phyloP scores from a whole-genome alignment of 2,113 vertebrate species.

The Pelusios castaneus region DNA sequence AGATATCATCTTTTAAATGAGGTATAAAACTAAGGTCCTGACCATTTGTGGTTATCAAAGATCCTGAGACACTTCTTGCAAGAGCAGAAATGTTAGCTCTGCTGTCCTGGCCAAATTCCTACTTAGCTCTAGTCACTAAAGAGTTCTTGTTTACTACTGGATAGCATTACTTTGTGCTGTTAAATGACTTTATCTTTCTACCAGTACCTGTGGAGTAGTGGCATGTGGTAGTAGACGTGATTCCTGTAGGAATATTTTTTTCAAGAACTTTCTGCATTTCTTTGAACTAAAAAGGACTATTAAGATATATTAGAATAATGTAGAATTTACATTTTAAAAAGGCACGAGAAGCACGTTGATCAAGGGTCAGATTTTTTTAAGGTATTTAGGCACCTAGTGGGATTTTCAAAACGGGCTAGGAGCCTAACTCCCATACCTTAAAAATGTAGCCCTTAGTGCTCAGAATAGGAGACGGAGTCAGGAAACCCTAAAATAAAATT shows the following conservation, averaged over 20 bases:
- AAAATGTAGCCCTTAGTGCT: neutral
- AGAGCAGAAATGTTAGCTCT: neutral
- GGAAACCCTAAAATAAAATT: neutral
- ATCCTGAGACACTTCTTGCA: neutral
- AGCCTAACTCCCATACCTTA: neutral
- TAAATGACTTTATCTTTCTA: neutral
- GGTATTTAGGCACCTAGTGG: neutral
- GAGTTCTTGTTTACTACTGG: neutral
- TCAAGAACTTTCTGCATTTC: neutral
- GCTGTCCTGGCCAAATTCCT: neutral
- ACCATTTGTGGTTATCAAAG: neutral
- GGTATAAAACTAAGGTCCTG: neutral
- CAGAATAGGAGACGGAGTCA: neutral
- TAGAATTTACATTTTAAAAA: neutral
- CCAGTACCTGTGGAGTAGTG: neutral
- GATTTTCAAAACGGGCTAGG: neutral
- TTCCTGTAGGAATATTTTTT: neutral
- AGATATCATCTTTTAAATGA: neutral
- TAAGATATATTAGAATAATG: neutral
- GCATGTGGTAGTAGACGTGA: neutral
- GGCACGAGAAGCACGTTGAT: neutral
- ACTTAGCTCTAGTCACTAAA: neutral
- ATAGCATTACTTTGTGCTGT: neutral
- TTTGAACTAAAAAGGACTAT: neutral
- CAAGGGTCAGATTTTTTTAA: neutral